Percentiles rank a stretch among this genome's conserved stretches.
These are phyloP conservation scores for Agonopterix arenella DNA, from an alignment of 2,888 invertebrate genomes.

Conservation along the genomic window DNA sequence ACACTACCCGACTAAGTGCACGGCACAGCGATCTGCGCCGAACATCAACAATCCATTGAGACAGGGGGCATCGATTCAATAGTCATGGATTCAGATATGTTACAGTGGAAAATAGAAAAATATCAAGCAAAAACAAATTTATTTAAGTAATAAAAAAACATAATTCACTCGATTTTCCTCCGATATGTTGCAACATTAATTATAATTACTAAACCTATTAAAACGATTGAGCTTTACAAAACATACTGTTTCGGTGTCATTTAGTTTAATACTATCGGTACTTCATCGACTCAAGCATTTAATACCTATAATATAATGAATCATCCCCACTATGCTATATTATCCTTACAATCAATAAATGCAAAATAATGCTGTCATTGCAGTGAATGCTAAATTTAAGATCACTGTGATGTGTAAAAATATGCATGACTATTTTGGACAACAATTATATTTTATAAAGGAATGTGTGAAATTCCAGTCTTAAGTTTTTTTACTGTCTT, in stretches of 20 bases:
- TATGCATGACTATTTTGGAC: not conserved
- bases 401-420: not conserved
- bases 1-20: constrained; percentile 27
- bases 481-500: constrained; percentile 4
- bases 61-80: not conserved
- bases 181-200: constrained; percentile 24
- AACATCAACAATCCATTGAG: not conserved
- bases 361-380: constrained; percentile 2
- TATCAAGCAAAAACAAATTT: constrained; percentile 44
- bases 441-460: not conserved
- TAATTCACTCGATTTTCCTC: constrained; percentile 52
- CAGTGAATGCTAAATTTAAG: too few species aligned
- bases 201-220: constrained; percentile 15
- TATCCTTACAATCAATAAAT: constrained; percentile 28
- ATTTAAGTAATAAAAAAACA: constrained; percentile 32
- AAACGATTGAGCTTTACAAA: not conserved
- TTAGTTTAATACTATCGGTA: not conserved
- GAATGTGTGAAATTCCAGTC: not conserved
- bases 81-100: constrained; percentile 12
- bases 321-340: constrained; percentile 22
- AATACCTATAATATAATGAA: constrained; percentile 6
- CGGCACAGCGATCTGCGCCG: constrained; percentile 21
- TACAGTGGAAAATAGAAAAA: constrained; percentile 63
- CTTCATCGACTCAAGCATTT: too few species aligned
- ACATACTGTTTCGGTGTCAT: not conserved